Conservation (phyloP, 1,140 invertebrate species). For the Ips typographus region DNA sequence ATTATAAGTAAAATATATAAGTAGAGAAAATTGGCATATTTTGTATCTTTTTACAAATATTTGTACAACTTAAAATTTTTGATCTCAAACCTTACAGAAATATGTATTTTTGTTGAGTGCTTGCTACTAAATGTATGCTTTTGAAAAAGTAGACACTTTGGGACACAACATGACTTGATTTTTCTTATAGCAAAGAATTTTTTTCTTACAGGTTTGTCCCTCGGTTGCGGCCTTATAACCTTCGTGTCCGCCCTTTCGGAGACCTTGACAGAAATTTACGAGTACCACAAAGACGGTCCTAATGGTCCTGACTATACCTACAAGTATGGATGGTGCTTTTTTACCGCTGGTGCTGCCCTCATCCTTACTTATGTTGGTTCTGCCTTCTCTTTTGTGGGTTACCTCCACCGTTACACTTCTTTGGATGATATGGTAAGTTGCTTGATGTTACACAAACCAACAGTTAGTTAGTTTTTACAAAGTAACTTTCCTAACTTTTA, state of each 20-base stretch:
- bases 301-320: conserved; percentile 56
- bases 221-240: conserved; percentile 64
- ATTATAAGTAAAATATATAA: no score
- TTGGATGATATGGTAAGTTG: conserved; percentile 64
- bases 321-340: conserved; percentile 72
- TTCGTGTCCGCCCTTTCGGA: conserved; percentile 66
- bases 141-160: no score
- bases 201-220: conserved; percentile 60
- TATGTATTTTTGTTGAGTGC: no score
- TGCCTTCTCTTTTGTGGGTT: conserved; percentile 63
- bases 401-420: conserved; percentile 63
- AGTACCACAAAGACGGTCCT: conserved; percentile 46
- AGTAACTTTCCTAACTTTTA: no score
- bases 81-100: no score
- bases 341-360: conserved; percentile 65
- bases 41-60: no score
- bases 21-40: no score
- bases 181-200: neutral
- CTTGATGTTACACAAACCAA: no score
- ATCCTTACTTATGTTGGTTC: conserved; percentile 68
- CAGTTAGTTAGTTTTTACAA: no score
- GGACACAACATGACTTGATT: neutral
- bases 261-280: conserved; percentile 58
- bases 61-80: no score
- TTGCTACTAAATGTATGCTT: no score